Evolutionary conservation across 2,797 vertebrate genomes (phyloP), one percentile per base, ranked within the genome.

Genomic region (Pteronotus mesoamericanus): DNA sequence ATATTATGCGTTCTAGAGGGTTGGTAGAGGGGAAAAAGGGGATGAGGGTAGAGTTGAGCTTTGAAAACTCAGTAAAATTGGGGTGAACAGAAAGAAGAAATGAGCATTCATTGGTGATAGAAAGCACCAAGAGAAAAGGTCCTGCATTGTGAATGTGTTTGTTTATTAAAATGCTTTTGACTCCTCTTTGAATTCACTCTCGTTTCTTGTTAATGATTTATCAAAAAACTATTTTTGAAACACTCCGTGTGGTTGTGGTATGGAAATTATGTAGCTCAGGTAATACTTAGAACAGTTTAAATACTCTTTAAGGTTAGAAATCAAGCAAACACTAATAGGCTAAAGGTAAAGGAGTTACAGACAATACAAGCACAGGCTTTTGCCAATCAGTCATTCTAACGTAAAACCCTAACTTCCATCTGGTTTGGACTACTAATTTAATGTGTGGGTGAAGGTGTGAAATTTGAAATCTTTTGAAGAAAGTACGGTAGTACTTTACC

Each of bases 391-490:
- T 66, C 29, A 16, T 85, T 92, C 48, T 93, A 53, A 94, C 86
- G 74, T 89, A 77, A 92, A 66, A 79, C 1, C 6, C 53, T 86
- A 89, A 84, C 48, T 11, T 95, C 88, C 57, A 78, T 94, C 93
- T 93, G 72, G 71, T 90, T 92, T 92, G 80, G 75, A 75, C 46
- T 82, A 90, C 53, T 83, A 71, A 89, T 92, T 84, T 85, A 78
- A 34, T 32, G 22, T 94, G 94, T 94, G 59, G 91, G 71, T 94
- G 69, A 55, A 97, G 61, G 86, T 95, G 86, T 95, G 86, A 96
- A 94, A 93, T 95, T 87, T 93, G 82, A 89, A 94, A 86, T 90
- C 77, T 53, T 91, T 93, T 97, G 61, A 96, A 97, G 94, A 44
- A 34, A 92, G n/a, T 59, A 69, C 26, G 64, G 24, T 57, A 94